phyloP scores from a whole-genome alignment of 2,888 invertebrate species.

The Graphium colonna region DNA sequence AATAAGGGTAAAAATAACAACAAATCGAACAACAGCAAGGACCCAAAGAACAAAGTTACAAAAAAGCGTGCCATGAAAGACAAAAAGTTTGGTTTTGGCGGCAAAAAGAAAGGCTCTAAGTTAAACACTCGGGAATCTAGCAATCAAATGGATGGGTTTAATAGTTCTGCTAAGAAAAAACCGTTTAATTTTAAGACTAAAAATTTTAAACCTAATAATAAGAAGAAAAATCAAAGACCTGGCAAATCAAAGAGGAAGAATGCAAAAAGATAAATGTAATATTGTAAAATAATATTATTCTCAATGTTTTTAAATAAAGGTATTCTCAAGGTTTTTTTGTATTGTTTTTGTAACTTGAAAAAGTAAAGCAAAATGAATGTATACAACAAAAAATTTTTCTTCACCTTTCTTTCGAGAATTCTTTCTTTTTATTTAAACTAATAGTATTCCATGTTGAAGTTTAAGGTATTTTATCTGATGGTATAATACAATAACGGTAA shows the following conservation, averaged over 20 bases:
- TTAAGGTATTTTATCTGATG: too few species aligned
- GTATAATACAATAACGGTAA: too few species aligned
- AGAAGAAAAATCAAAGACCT: constrained; percentile 70
- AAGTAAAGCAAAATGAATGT: too few species aligned
- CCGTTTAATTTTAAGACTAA: constrained; percentile 63
- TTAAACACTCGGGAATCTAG: constrained; percentile 91
- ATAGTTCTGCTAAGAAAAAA: constrained; percentile 62
- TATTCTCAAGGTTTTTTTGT: not conserved
- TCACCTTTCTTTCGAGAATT: too few species aligned
- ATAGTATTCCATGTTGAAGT: too few species aligned
- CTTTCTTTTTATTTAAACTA: too few species aligned
- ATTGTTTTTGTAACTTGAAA: too few species aligned
- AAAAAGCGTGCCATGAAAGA: constrained; percentile 85
- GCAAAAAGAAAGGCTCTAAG: constrained; percentile 95
- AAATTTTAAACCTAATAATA: constrained; percentile 57
- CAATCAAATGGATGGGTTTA: constrained; percentile 82
- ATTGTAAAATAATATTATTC: constrained; percentile 20
- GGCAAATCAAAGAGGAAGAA: constrained; percentile 78
- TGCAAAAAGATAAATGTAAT: constrained; percentile 49
- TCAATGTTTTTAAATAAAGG: constrained; percentile 19
- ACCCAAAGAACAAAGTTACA: constrained; percentile 54
- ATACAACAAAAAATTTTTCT: too few species aligned
- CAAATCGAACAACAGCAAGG: constrained; percentile 39
- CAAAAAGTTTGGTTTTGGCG: constrained; percentile 96
- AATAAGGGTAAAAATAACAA: constrained; percentile 58